Evolutionary conservation across 2,797 vertebrate species (phyloP).

Genomic region (Anguilla marmorata): DNA sequence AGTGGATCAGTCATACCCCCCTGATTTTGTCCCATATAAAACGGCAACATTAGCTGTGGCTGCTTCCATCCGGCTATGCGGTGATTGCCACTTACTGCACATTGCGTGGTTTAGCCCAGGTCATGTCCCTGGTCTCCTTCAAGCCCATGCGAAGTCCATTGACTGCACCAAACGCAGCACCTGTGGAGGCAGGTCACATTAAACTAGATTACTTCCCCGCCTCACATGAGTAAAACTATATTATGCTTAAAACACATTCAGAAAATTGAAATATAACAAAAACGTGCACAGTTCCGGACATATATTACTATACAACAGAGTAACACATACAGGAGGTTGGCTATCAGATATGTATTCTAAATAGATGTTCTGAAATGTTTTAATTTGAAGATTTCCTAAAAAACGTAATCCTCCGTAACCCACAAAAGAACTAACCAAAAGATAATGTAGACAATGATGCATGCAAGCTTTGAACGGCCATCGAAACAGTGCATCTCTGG

Average conservation of each 20-base stretch:
- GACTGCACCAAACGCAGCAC: conserved; percentile 85
- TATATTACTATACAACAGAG: too few relatives aligned
- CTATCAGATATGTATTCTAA: too few relatives aligned
- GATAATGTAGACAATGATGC: too few relatives aligned
- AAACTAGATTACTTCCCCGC: not conserved
- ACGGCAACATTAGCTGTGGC: not conserved
- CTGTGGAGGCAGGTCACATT: conserved; percentile 56
- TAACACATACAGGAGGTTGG: too few relatives aligned
- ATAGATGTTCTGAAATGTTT: too few relatives aligned
- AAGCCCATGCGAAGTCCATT: conserved; percentile 91
- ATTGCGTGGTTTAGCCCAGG: conserved; percentile 96
- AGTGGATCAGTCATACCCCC: not conserved
- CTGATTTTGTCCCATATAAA: not conserved
- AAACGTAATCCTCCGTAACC: too few relatives aligned
- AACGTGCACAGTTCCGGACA: too few relatives aligned
- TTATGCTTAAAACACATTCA: not conserved
- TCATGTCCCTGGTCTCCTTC: conserved; percentile 92
- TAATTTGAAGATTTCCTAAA: too few relatives aligned
- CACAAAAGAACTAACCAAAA: too few relatives aligned
- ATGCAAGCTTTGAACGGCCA: not conserved
- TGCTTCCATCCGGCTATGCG: not conserved
- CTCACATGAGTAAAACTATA: not conserved
- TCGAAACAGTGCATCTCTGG: not conserved
- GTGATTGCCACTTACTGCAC: conserved; percentile 86
- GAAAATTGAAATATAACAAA: not conserved